These are phyloP conservation scores for Terrapene triunguis DNA, from an alignment of 2,113 vertebrate species.

Conservation along the genomic window DNA sequence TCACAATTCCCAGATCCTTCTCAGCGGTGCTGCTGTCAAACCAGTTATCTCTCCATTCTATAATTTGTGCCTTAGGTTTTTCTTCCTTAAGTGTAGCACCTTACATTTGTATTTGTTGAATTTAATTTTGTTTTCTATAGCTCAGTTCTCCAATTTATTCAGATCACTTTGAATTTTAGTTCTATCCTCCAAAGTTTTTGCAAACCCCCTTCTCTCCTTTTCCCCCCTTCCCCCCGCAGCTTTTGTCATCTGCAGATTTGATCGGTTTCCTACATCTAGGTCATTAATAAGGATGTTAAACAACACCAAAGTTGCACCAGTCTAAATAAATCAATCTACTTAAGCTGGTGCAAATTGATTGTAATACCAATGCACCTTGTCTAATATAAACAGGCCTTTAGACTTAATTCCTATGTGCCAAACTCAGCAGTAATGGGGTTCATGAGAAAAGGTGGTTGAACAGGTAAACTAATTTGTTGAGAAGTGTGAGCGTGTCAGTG, in stretches of 20 bases:
- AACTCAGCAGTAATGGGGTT: background rate
- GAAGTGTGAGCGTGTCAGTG: background rate
- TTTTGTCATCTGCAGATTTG: background rate
- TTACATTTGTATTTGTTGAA: background rate
- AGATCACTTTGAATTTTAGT: background rate
- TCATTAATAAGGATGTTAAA: background rate
- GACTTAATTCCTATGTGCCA: background rate
- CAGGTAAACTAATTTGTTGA: background rate
- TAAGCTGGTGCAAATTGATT: background rate
- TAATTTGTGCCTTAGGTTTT: background rate
- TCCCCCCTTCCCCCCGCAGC: accelerated
- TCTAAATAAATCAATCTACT: background rate
- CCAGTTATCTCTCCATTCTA: background rate
- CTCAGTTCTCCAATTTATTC: background rate
- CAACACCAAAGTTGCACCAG: background rate
- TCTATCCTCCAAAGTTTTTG: background rate
- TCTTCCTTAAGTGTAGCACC: background rate
- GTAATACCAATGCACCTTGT: background rate
- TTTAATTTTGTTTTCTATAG: background rate
- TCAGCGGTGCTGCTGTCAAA: background rate
- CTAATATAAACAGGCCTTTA: background rate
- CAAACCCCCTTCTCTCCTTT: too few species aligned
- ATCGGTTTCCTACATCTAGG: background rate
- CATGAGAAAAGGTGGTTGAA: background rate
- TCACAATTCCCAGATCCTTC: background rate